These are phyloP conservation scores for Mimumesa dahlbomi DNA, from an alignment of 2,888 invertebrate species.

Conservation along the genomic window DNA sequence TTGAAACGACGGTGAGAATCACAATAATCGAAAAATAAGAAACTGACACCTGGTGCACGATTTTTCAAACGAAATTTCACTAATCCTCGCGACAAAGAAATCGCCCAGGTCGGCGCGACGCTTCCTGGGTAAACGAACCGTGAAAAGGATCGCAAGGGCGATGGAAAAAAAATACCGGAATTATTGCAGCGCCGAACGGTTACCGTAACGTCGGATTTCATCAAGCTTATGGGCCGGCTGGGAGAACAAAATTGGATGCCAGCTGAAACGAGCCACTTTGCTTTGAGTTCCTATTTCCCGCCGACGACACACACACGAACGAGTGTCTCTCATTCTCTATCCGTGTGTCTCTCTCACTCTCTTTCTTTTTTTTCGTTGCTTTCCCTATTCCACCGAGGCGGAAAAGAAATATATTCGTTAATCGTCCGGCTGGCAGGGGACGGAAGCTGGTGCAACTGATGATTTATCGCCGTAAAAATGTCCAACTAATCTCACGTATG, in stretches of 20 bases:
- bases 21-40: too few species aligned
- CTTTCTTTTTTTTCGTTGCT: not conserved
- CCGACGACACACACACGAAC: not conserved
- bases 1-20: too few species aligned
- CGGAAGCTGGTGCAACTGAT: not conserved
- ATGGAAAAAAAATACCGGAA: conserved; percentile 3
- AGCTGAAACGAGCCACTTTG: conserved; percentile 31
- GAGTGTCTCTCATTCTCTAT: not conserved
- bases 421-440: not conserved
- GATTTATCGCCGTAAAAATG: too few species aligned
- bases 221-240: conserved; percentile 11
- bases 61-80: not conserved
- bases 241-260: conserved; percentile 13
- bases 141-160: conserved; percentile 10
- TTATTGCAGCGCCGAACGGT: conserved; percentile 17
- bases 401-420: not conserved
- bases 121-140: not conserved
- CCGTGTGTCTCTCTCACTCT: not conserved
- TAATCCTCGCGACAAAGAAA: conserved; percentile 14
- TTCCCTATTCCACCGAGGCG: not conserved
- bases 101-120: not conserved
- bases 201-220: conserved; percentile 26
- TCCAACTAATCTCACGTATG: too few species aligned
- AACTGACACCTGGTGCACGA: too few species aligned
- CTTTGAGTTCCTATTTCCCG: conserved; percentile 1